Conservation (phyloP, 2,113 vertebrate genomes). For the Oceanites oceanicus region DNA sequence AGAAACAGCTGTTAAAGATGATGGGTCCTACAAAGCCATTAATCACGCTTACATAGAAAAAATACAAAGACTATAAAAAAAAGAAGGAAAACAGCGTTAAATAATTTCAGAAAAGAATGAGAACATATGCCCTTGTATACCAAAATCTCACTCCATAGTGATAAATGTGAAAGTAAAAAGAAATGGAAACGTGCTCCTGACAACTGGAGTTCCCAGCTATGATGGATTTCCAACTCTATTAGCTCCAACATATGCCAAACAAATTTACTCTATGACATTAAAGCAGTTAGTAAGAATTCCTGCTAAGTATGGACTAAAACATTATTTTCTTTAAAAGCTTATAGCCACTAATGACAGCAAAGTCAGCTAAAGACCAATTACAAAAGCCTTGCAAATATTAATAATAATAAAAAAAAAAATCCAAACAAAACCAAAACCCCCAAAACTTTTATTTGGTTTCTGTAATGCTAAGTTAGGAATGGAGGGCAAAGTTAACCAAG, state of each 20-base stretch:
- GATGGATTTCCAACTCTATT: background rate
- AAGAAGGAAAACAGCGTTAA: background rate
- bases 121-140: background rate
- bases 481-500: background rate
- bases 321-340: background rate
- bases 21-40: background rate
- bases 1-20: background rate
- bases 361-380: background rate
- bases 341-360: background rate
- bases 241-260: background rate
- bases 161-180: background rate
- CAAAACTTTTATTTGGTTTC: background rate
- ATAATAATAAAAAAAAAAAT: background rate
- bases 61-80: background rate
- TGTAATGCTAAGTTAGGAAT: background rate
- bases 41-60: background rate
- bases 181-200: background rate
- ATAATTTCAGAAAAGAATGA: background rate
- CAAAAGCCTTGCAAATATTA: background rate
- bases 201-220: background rate
- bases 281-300: background rate
- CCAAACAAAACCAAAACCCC: fast-evolving
- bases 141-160: background rate
- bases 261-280: background rate
- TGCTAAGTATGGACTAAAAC: background rate